Evolutionary conservation across 1,140 invertebrate species (phyloP).

Genomic region (Apis florea): DNA sequence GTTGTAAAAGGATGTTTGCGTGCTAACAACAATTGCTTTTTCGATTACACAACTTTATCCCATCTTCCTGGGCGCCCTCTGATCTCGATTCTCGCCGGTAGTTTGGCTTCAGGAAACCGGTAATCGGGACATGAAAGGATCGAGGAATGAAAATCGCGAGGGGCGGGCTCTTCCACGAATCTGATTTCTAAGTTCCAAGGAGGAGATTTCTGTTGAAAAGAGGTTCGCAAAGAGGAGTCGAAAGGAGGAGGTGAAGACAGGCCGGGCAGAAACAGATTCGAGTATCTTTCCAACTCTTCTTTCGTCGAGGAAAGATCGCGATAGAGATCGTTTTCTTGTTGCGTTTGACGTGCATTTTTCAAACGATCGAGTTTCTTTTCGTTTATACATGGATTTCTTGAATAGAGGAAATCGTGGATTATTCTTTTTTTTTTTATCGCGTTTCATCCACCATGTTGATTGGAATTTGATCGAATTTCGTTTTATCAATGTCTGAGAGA

Average conservation of each 20-base stretch:
- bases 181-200: neutral
- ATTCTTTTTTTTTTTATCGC: too few relatives aligned
- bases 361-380: neutral
- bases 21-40: constrained; percentile 3
- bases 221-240: neutral
- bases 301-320: neutral
- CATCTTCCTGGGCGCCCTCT: neutral
- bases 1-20: neutral
- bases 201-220: neutral
- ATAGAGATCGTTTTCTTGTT: neutral
- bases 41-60: constrained; percentile 11
- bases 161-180: neutral
- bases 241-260: neutral
- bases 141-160: neutral
- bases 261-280: neutral
- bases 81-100: neutral
- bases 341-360: neutral
- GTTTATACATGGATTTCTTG: neutral
- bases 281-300: neutral
- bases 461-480: too few relatives aligned
- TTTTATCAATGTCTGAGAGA: too few relatives aligned
- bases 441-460: too few relatives aligned
- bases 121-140: neutral
- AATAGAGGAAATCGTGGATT: too few relatives aligned
- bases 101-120: neutral